A percentile compares a stretch with the other conserved stretches of the same genome.
Evolutionary conservation across 2,888 invertebrate genomes (phyloP).

Genomic region (Mesorhabditis belari): DNA sequence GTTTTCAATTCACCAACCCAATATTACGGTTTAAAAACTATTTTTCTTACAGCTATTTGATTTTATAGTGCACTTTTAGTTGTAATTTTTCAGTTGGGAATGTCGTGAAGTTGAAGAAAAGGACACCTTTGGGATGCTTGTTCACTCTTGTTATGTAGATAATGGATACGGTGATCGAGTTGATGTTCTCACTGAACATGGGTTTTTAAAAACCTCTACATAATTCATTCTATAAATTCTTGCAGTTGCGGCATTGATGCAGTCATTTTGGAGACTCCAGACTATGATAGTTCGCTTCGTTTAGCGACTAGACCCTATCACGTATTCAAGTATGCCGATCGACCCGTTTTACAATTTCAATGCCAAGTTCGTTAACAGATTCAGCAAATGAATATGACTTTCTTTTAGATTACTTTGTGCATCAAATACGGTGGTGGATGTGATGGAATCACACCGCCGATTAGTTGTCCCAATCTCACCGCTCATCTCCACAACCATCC

Average conservation of each 20-base stretch:
- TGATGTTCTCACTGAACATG: constrained; percentile 44
- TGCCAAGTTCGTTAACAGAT: constrained; percentile 34
- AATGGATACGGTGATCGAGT: constrained; percentile 50
- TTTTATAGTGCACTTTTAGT: neutral
- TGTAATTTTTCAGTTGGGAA: constrained; percentile 43
- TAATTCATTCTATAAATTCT: neutral
- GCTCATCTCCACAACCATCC: constrained; percentile 28
- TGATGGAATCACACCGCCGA: constrained; percentile 47
- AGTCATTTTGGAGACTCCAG: constrained; percentile 49
- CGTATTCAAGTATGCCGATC: constrained; percentile 53
- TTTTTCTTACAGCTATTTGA: no score
- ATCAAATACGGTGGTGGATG: constrained; percentile 51
- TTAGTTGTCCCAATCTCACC: constrained; percentile 37
- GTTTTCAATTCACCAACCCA: no score
- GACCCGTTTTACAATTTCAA: constrained; percentile 51
- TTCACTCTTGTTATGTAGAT: constrained; percentile 52
- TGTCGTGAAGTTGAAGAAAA: constrained; percentile 46
- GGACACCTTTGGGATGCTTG: constrained; percentile 53
- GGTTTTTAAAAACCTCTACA: constrained; percentile 23
- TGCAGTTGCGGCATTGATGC: constrained; percentile 46
- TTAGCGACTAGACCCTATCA: constrained; percentile 50
- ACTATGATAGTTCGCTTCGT: constrained; percentile 42
- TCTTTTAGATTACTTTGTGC: constrained; percentile 41
- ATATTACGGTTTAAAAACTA: no score
- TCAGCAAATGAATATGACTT: neutral